Evolutionary conservation across 2,888 invertebrate species (phyloP).

Genomic region (Caenorhabditis sp.): DNA sequence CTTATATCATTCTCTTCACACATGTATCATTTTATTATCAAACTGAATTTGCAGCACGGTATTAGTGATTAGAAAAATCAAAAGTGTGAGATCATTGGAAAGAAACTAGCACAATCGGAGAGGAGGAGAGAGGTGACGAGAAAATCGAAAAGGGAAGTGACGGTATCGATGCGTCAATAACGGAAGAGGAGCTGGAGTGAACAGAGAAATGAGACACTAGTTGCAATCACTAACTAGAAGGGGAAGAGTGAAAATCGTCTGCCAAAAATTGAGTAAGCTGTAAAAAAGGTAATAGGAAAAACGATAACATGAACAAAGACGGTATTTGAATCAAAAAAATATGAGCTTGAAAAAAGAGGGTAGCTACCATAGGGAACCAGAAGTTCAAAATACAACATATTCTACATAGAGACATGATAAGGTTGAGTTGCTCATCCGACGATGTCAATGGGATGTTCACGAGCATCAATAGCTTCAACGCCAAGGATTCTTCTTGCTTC

Average conservation of each 20-base stretch:
- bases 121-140: constrained; percentile 32
- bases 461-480: constrained; percentile 50
- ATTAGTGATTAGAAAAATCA: constrained; percentile 43
- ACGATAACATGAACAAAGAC: constrained; percentile 36
- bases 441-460: constrained; percentile 50
- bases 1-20: neutral
- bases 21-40: constrained; percentile 2
- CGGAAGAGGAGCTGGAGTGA: constrained; percentile 11
- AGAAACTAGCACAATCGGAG: constrained; percentile 54
- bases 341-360: neutral
- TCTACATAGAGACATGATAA: constrained; percentile 47
- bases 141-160: neutral
- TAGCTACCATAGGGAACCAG: neutral
- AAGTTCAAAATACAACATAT: constrained; percentile 6
- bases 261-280: constrained; percentile 55
- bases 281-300: neutral
- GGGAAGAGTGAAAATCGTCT: neutral
- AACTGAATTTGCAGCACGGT: constrained; percentile 12
- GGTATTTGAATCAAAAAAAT: neutral
- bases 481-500: constrained; percentile 51
- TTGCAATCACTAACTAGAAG: constrained; percentile 35
- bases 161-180: constrained; percentile 31
- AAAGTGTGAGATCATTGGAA: constrained; percentile 38
- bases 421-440: constrained; percentile 25
- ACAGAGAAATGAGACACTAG: constrained; percentile 5